phyloP scores from a whole-genome alignment of 2,888 invertebrate genomes.

The Rhagonycha lutea region DNA sequence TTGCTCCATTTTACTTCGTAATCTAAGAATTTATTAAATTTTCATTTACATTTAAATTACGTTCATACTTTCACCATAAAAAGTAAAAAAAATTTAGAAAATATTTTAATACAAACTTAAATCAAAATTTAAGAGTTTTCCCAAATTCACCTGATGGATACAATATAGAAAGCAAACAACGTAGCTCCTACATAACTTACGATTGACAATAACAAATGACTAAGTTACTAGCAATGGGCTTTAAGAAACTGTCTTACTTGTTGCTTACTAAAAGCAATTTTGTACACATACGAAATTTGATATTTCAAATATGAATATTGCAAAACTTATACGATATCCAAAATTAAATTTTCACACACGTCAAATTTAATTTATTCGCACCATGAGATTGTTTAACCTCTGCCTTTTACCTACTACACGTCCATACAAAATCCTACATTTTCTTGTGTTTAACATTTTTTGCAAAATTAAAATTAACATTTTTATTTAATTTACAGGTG shows the following conservation, averaged over 20 bases:
- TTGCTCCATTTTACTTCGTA: too few relatives aligned
- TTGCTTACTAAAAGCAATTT: neutral
- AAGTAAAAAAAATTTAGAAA: too few relatives aligned
- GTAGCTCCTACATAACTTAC: neutral
- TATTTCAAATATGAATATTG: neutral
- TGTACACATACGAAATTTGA: neutral
- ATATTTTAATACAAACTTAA: neutral
- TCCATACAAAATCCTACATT: neutral
- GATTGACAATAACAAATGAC: neutral
- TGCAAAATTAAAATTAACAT: neutral
- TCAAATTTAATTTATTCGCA: neutral
- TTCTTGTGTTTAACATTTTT: neutral
- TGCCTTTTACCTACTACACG: neutral
- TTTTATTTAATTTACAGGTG: slow-evolving; percentile 13
- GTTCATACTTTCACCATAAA: too few relatives aligned
- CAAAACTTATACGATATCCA: neutral
- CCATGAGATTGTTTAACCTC: neutral
- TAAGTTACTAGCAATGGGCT: neutral
- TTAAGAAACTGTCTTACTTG: neutral
- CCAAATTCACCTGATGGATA: neutral
- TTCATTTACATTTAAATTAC: too few relatives aligned
- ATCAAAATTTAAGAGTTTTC: neutral
- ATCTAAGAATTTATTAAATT: too few relatives aligned
- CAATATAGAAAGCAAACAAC: neutral
- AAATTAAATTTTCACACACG: neutral